Evolutionary conservation across 1,140 invertebrate genomes (phyloP).

Genomic region (Bursaphelenchus mucronatus): DNA sequence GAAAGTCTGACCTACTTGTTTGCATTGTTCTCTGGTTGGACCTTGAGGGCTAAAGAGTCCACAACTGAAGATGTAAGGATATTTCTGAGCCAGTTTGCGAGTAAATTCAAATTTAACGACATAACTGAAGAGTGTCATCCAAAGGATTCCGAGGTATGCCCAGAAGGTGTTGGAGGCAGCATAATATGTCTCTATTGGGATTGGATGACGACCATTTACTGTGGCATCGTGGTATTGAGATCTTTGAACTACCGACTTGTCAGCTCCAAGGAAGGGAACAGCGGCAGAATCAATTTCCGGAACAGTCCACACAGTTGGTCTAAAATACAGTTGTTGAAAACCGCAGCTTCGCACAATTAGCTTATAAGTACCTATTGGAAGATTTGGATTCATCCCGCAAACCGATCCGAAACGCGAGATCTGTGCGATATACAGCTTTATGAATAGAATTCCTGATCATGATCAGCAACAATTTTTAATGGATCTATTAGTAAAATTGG

Average conservation of each 20-base stretch:
- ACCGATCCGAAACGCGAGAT: too few relatives aligned
- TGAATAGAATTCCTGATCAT: constrained; percentile 14
- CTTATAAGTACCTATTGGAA: too few relatives aligned
- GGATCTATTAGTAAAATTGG: too few relatives aligned
- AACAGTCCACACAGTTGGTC: constrained; percentile 66
- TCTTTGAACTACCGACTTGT: constrained; percentile 73
- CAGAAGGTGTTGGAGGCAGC: constrained; percentile 52
- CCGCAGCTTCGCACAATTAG: neutral
- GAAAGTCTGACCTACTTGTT: constrained; percentile 36
- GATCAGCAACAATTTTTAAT: too few relatives aligned
- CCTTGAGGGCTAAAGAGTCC: constrained; percentile 52
- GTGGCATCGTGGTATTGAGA: constrained; percentile 73
- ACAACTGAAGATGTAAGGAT: constrained; percentile 51
- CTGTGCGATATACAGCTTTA: too few relatives aligned
- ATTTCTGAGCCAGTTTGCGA: constrained; percentile 50
- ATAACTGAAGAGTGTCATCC: constrained; percentile 68
- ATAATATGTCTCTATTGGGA: constrained; percentile 62
- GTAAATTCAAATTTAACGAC: constrained; percentile 68
- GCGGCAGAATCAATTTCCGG: constrained; percentile 70
- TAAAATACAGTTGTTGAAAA: constrained; percentile 9
- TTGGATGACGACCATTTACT: constrained; percentile 70
- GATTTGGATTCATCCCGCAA: too few relatives aligned
- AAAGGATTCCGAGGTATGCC: constrained; percentile 65
- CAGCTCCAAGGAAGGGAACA: constrained; percentile 73
- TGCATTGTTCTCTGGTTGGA: constrained; percentile 51